Evolutionary conservation across 2,888 invertebrate species (phyloP).

Genomic region (Meiosimyza platycephala): DNA sequence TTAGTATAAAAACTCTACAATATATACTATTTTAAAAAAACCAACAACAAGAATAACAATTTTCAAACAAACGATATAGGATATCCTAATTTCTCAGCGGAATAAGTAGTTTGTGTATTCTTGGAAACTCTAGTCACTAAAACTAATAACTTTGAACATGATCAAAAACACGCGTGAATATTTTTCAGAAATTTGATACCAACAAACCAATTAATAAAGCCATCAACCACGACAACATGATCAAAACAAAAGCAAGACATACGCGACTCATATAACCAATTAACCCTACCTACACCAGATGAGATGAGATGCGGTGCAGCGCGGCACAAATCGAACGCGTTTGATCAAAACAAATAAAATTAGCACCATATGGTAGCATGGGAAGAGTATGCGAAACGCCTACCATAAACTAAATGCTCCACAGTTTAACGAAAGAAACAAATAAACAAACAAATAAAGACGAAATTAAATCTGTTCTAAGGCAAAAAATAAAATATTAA

Average conservation of each 20-base stretch:
- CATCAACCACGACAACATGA: constrained; percentile 25
- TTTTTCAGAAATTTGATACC: constrained; percentile 19
- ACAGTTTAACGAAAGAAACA: not conserved
- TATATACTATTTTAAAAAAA: too few relatives aligned
- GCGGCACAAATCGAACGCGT: not conserved
- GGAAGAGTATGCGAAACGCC: constrained; percentile 1
- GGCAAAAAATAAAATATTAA: constrained; percentile 3
- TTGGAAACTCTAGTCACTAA: too few relatives aligned
- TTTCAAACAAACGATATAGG: too few relatives aligned
- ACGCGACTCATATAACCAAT: constrained; percentile 28
- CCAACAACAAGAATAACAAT: too few relatives aligned
- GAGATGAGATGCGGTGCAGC: too few relatives aligned
- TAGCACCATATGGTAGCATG: constrained; percentile 12
- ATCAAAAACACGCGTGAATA: constrained; percentile 8
- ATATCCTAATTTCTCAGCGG: too few relatives aligned
- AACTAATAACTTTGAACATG: too few relatives aligned
- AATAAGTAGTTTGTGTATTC: too few relatives aligned
- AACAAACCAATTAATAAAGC: constrained; percentile 33
- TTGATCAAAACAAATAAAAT: constrained; percentile 19
- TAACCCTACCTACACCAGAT: constrained; percentile 7
- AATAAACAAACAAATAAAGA: not conserved
- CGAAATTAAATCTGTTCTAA: constrained; percentile 21
- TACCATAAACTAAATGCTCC: not conserved
- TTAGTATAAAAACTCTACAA: too few relatives aligned
- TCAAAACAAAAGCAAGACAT: not conserved